Conservation (phyloP, 2,888 invertebrate genomes). For the Atethmia centrago region DNA sequence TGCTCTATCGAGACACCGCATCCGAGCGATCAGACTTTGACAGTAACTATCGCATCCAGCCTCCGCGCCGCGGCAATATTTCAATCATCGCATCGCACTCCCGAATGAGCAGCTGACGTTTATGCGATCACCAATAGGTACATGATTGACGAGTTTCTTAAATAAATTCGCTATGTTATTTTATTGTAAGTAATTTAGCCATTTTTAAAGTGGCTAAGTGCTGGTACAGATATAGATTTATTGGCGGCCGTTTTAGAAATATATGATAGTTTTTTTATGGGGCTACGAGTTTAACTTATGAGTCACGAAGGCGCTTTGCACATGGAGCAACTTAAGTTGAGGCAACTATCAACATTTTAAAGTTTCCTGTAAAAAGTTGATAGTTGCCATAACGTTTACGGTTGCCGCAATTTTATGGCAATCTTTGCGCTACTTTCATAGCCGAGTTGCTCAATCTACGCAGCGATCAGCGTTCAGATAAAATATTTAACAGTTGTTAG, state of each 20-base stretch:
- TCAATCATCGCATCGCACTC: conserved; percentile 48
- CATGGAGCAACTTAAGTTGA: no score
- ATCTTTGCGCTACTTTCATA: no score
- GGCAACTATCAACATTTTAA: no score
- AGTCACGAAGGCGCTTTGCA: no score
- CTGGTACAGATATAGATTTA: conserved; percentile 43
- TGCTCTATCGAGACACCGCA: conserved; percentile 30
- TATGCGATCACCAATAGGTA: conserved; percentile 41
- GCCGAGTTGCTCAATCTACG: no score
- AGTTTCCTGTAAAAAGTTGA: no score
- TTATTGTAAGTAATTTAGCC: conserved; percentile 19
- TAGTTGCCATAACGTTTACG: no score
- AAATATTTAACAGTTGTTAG: no score
- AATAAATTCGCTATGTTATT: conserved; percentile 43
- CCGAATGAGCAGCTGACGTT: conserved; percentile 22
- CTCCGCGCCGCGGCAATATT: conserved; percentile 32
- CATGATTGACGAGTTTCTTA: conserved; percentile 41
- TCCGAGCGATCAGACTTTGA: conserved; percentile 29
- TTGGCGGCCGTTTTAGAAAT: conserved; percentile 19
- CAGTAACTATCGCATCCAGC: conserved; percentile 9
- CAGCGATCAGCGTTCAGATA: no score
- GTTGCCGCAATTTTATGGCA: no score
- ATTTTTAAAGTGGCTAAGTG: conserved; percentile 34
- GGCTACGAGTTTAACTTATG: background rate
- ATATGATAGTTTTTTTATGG: conserved; percentile 3